phyloP scores from a whole-genome alignment of 2,113 vertebrate species.

The Larimichthys crocea region DNA sequence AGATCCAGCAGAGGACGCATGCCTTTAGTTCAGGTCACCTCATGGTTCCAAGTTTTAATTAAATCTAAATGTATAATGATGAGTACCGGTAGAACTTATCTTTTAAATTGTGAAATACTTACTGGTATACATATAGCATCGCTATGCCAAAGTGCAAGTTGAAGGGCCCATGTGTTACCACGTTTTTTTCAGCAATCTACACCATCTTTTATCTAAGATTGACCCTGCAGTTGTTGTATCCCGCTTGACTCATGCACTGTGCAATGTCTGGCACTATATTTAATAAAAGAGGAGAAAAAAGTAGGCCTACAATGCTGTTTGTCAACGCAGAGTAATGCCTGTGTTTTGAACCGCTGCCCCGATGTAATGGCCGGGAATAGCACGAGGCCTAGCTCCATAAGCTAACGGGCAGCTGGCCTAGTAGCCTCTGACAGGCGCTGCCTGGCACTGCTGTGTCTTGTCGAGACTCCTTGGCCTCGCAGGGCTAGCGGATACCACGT shows the following conservation, averaged over 20 bases:
- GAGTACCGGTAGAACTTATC: neutral
- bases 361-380: conserved; percentile 26
- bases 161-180: neutral
- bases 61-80: conserved; percentile 27
- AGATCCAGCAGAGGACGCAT: conserved; percentile 29
- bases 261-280: conserved; percentile 1
- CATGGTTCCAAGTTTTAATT: conserved; percentile 24
- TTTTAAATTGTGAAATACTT: neutral
- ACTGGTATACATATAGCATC: neutral
- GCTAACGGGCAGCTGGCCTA: conserved; percentile 35
- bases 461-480: conserved; percentile 9
- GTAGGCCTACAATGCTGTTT: neutral
- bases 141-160: neutral
- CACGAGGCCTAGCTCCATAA: neutral
- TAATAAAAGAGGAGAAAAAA: conserved; percentile 2
- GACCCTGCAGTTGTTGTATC: neutral
- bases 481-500: neutral
- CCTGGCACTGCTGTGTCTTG: conserved; percentile 8
- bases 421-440: conserved; percentile 29
- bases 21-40: conserved; percentile 40
- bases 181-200: neutral
- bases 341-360: conserved; percentile 19
- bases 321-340: conserved; percentile 21
- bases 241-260: neutral
- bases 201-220: neutral